A percentile compares a stretch with the other conserved stretches of the same genome.
phyloP scores from a whole-genome alignment of 2,888 invertebrate species.

The Amblyteles armatorius region DNA sequence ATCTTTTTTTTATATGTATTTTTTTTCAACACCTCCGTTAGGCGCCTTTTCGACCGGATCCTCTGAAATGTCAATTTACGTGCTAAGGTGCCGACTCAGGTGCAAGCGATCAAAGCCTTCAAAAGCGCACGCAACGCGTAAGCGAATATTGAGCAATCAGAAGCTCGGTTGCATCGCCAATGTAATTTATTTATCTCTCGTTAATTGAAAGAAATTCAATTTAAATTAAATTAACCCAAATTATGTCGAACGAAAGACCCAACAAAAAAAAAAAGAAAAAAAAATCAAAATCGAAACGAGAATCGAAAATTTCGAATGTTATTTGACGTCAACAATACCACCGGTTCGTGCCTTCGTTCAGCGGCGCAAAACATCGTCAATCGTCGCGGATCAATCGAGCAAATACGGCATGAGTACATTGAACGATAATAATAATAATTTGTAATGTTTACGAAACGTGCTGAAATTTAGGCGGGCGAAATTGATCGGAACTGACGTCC shows the following conservation, averaged over 20 bases:
- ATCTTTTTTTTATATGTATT: not conserved
- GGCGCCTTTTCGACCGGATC: constrained; percentile 36
- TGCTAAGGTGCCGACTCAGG: constrained; percentile 68
- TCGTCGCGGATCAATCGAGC: constrained; percentile 14
- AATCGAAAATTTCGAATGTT: constrained; percentile 24
- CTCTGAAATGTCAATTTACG: constrained; percentile 64
- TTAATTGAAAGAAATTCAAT: constrained; percentile 17
- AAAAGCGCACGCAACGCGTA: constrained; percentile 68
- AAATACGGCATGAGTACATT: constrained; percentile 9
- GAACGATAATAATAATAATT: constrained; percentile 9
- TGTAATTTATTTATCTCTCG: constrained; percentile 37
- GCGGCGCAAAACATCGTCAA: constrained; percentile 1
- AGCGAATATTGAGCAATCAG: constrained; percentile 70
- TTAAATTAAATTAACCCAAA: constrained; percentile 28
- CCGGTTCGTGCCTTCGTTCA: constrained; percentile 5
- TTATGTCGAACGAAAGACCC: constrained; percentile 64
- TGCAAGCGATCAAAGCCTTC: constrained; percentile 68
- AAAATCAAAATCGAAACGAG: not conserved
- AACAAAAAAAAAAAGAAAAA: constrained; percentile 12
- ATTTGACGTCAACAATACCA: constrained; percentile 1
- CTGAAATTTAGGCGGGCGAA: constrained; percentile 38
- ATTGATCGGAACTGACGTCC: constrained; percentile 15
- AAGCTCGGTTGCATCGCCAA: constrained; percentile 67
- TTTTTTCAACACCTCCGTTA: constrained; percentile 12
- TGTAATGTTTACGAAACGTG: constrained; percentile 7